Evolutionary conservation across 2,113 vertebrate genomes (phyloP).

Genomic region (Petroica traversi): DNA sequence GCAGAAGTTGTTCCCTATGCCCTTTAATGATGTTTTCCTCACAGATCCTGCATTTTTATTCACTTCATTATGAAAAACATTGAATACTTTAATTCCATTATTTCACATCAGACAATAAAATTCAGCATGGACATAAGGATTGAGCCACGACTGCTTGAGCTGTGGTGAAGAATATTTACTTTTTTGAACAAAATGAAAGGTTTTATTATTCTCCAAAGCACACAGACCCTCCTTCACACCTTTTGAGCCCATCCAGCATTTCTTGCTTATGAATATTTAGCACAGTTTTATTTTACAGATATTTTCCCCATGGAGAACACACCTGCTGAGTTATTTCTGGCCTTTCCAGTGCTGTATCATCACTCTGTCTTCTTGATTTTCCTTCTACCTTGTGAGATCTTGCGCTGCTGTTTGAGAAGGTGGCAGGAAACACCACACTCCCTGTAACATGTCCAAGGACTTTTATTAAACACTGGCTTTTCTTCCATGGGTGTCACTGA

Average conservation of each 20-base stretch:
- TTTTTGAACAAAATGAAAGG: background rate
- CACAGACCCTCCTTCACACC: background rate
- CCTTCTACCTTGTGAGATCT: background rate
- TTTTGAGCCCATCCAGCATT: background rate
- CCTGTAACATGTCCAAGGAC: rapidly evolving
- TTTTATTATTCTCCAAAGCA: background rate
- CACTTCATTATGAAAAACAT: background rate
- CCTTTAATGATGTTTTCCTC: background rate
- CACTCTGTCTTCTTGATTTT: background rate
- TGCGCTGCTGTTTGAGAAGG: background rate
- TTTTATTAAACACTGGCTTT: background rate
- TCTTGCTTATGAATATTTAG: background rate
- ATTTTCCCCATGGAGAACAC: background rate
- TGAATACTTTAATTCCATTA: background rate
- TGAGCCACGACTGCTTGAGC: background rate
- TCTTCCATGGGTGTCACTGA: rapidly evolving
- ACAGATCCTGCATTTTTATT: background rate
- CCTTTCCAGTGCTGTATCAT: background rate
- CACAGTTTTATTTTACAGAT: background rate
- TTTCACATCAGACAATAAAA: background rate
- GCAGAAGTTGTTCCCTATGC: background rate
- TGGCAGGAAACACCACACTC: background rate
- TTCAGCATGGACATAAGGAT: background rate
- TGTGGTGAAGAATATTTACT: background rate
- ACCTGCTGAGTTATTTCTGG: background rate